Evolutionary conservation across 2,888 invertebrate species (phyloP), one percentile per base, ranked within the genome.

Genomic region (Epistrophe grossulariae): DNA sequence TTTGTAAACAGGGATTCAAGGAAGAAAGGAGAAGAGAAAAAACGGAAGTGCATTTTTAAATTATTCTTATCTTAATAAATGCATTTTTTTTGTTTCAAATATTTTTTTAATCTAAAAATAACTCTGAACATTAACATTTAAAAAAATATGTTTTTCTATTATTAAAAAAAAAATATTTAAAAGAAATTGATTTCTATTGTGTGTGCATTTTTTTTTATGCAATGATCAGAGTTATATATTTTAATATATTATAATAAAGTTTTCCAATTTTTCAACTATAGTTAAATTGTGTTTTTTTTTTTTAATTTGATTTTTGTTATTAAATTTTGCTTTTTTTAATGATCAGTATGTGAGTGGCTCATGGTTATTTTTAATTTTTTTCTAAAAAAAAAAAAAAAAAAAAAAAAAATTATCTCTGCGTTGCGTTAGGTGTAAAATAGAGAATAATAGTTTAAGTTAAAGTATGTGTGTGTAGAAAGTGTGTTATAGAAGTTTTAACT

Each of bases 1-100:
- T 68, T 74, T 64, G 64, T 66, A 79, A 81, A 79, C 89, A 87
- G 79, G 77, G 79, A 81, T 89, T 91, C 92, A 91, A 91, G 92
- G 91, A 90, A 92, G 91, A 91, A 92, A 91, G 92, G 90, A 91
- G 92, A 92, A 92, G 91, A 91, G 91, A 91, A 92, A 90, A 92
- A 92, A 91, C 91, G 91, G 91, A 91, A 90, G 88, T 90, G 88
- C 80, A 88, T 89, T 89, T 88, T 90, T 89, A 88, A 90, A 87
- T 84, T 88, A 74, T 79, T 74, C 78, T 84, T 74, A 52, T 79
- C 60, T 79, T 81, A 88, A 60, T 78, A 40, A 62, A 62, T 62
- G 62, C 62, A 62, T 24, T 64, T 72, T n/a, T 78, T 66, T 72
- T 88, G 28, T 60, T 72, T 24, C 24, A 24, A 24, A 38, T 40